Conservation (phyloP, 2,888 invertebrate species). For the Eupithecia insigniata region DNA sequence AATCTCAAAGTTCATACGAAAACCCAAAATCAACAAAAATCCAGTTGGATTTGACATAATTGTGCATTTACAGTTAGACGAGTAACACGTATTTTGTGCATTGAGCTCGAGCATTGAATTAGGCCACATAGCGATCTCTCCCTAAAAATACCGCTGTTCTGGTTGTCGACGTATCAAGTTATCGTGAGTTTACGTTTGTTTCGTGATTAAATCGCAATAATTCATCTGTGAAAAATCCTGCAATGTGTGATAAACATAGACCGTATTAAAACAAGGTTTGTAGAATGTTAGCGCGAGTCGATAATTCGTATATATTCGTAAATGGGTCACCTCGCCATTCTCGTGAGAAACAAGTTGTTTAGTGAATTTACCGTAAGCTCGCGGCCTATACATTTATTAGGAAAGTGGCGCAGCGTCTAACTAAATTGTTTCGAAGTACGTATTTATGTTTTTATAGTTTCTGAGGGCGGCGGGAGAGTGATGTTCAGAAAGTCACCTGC, state of each 20-base stretch:
- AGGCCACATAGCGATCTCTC: constrained; percentile 86
- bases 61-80: constrained; percentile 83
- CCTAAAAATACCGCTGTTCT: constrained; percentile 85
- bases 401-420: constrained; percentile 44
- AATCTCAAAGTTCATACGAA: not conserved
- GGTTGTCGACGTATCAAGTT: constrained; percentile 84
- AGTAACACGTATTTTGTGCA: constrained; percentile 85
- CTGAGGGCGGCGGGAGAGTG: constrained; percentile 80
- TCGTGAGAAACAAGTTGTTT: constrained; percentile 70
- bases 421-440: constrained; percentile 41
- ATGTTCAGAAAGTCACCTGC: constrained; percentile 77
- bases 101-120: constrained; percentile 84
- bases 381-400: constrained; percentile 46
- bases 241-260: constrained; percentile 53
- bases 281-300: constrained; percentile 73
- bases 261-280: constrained; percentile 64
- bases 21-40: constrained; percentile 38
- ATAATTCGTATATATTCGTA: constrained; percentile 83
- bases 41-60: constrained; percentile 64
- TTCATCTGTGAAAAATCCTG: constrained; percentile 46
- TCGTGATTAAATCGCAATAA: constrained; percentile 47
- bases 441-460: constrained; percentile 66
- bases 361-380: constrained; percentile 59
- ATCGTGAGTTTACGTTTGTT: constrained; percentile 77
- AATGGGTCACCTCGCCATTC: constrained; percentile 85